Conservation (phyloP, 2,797 vertebrate genomes). For the Somateria mollissima region DNA sequence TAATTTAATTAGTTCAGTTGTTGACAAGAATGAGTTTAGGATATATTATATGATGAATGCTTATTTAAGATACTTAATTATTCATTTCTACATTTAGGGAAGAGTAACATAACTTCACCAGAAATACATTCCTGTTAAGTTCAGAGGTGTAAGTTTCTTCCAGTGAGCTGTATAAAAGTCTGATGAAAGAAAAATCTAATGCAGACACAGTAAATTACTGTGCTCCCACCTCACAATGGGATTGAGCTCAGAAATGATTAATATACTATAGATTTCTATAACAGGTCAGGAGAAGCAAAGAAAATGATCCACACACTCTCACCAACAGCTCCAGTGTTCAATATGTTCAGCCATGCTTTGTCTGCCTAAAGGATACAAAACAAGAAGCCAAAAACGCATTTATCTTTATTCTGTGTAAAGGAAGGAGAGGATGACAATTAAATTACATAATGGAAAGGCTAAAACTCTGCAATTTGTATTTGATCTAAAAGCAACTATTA, state of each 20-base stretch:
- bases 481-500: conserved; percentile 9
- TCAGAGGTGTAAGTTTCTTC: conserved; percentile 62
- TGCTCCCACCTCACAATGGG: conserved; percentile 18
- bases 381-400: conserved; percentile 26
- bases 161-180: conserved; percentile 50
- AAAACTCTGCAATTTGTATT: conserved; percentile 29
- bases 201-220: conserved; percentile 68
- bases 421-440: conserved; percentile 17
- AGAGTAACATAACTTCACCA: conserved; percentile 51
- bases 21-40: conserved; percentile 71
- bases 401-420: conserved; percentile 16
- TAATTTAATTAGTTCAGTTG: conserved; percentile 55
- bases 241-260: conserved; percentile 57
- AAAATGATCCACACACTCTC: conserved; percentile 48
- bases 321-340: conserved; percentile 14
- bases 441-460: conserved; percentile 25
- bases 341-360: conserved; percentile 46
- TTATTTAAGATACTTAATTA: conserved; percentile 75
- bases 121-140: conserved; percentile 54
- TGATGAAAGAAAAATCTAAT: conserved; percentile 67
- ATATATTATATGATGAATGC: conserved; percentile 70
- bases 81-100: conserved; percentile 65
- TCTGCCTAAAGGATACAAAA: conserved; percentile 9
- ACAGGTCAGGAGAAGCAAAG: conserved; percentile 53
- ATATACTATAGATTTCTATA: conserved; percentile 63